phyloP scores from a whole-genome alignment of 2,113 vertebrate species.

The Eleginops maclovinus region DNA sequence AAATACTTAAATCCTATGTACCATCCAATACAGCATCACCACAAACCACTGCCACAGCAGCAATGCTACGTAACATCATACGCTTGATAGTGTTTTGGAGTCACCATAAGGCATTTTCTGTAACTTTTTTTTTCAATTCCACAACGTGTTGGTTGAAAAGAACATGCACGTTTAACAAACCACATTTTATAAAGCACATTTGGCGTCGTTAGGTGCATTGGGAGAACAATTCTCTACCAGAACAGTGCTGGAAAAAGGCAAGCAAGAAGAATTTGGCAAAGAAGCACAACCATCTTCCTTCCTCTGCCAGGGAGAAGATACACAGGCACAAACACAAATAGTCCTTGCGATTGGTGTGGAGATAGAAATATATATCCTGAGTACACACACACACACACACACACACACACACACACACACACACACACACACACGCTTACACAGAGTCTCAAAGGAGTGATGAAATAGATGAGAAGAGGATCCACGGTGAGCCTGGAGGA shows the following conservation, averaged over 20 bases:
- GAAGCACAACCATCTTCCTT: constrained; percentile 21
- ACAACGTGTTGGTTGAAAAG: constrained; percentile 16
- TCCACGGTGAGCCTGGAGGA: constrained; percentile 55
- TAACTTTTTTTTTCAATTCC: constrained; percentile 5
- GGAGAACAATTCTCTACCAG: constrained; percentile 49
- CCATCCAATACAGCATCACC: neutral
- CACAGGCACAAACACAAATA: constrained; percentile 5
- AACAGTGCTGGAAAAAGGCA: constrained; percentile 35
- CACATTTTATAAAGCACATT: constrained; percentile 26
- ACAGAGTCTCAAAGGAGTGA: constrained; percentile 50
- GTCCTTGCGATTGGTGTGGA: constrained; percentile 10
- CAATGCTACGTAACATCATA: neutral
- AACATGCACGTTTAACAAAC: constrained; percentile 25
- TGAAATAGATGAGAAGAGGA: constrained; percentile 68
- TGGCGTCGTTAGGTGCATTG: constrained; percentile 39
- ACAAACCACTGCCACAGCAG: neutral
- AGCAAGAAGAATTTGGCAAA: constrained; percentile 42
- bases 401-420: neutral
- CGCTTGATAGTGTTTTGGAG: neutral
- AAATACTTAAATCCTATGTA: neutral
- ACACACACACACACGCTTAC: neutral
- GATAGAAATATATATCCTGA: constrained; percentile 48
- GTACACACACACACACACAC: constrained; percentile 16
- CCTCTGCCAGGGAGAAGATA: constrained; percentile 32
- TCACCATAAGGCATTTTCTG: neutral